Evolutionary conservation across 2,797 vertebrate species (phyloP), one percentile per base, ranked within the genome.

Genomic region (Gouania willdenowi): DNA sequence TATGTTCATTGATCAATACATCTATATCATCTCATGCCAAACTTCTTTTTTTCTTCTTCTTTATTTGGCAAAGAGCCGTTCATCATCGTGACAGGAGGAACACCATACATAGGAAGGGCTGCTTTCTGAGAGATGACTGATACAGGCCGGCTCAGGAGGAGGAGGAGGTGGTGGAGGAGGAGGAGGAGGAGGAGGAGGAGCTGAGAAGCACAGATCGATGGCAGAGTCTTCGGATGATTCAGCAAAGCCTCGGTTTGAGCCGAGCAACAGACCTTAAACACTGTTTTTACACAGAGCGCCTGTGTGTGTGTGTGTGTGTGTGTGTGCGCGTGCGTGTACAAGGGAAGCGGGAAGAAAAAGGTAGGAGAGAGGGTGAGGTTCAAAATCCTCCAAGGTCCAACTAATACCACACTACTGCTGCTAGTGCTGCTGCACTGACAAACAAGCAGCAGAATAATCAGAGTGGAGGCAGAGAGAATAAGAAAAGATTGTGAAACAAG

Each of bases 211-310:
- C 51, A 65, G 69, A 83, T 69, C 54, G 66, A 84, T 81, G 59
- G 32, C 60, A 12, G 38, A 75, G 79, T 75, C 78, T 77, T 76
- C 72, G 71, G 71, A 78, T 82, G 81, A 78, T 77, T 87, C 64
- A 82, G 71, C 74, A 66, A 70, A 83, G 68, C 70, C 66, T 65
- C 49, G 56, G 71, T 79, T 77, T 80, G 79, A 85, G 79, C 55
- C 65, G 64, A 30, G 74, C 75, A 48, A 37, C 49, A 56, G 49
- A 80, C 76, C 75, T 75, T 71, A 58, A 59, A 75, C 45, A 42
- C 16, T 18, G 32, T 55, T 50, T 51, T 58, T 33, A 60, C 32
- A 42, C 30, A 5, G 8, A 33, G 24, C 30, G 35, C 32, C 21
- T 13, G 14, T 41, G 33, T 26, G 26, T 24, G 41, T 15, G 17